Evolutionary conservation across 1,140 invertebrate genomes (phyloP).

Genomic region (Brachionus calyciflorus): DNA sequence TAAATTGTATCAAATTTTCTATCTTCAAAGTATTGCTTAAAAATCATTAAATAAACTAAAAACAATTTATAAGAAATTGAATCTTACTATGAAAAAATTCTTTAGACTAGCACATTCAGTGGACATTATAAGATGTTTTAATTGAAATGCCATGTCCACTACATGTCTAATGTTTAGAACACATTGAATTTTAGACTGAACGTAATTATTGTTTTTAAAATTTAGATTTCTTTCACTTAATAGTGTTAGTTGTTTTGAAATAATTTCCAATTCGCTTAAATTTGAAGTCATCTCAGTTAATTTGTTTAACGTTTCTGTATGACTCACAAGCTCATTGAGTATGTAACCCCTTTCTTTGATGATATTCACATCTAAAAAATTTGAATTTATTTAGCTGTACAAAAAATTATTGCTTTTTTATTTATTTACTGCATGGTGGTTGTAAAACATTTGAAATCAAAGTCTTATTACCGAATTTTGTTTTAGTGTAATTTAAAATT

Average conservation of each 20-base stretch:
- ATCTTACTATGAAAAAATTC: background rate
- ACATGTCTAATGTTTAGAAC: background rate
- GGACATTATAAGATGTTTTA: conserved; percentile 1
- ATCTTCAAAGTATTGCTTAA: background rate
- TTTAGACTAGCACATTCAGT: background rate
- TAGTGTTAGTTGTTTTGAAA: background rate
- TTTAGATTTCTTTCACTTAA: background rate
- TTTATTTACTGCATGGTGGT: conserved; percentile 6
- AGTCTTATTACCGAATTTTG: background rate
- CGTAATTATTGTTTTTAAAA: background rate
- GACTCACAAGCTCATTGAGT: background rate
- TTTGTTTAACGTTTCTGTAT: background rate
- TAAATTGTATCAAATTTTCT: background rate
- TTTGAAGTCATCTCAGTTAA: background rate
- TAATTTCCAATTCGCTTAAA: background rate
- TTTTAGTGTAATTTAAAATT: conserved; percentile 23
- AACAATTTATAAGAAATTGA: background rate
- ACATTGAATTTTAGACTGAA: background rate
- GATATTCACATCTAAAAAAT: background rate
- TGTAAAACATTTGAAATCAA: conserved; percentile 33
- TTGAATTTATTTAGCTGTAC: background rate
- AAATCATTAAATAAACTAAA: background rate
- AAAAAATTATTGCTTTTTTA: too few species aligned
- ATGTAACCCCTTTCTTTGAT: background rate
- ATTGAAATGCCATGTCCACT: background rate